phyloP scores from a whole-genome alignment of 92 coral and sea anemone species.

The Heliopora coerulea region DNA sequence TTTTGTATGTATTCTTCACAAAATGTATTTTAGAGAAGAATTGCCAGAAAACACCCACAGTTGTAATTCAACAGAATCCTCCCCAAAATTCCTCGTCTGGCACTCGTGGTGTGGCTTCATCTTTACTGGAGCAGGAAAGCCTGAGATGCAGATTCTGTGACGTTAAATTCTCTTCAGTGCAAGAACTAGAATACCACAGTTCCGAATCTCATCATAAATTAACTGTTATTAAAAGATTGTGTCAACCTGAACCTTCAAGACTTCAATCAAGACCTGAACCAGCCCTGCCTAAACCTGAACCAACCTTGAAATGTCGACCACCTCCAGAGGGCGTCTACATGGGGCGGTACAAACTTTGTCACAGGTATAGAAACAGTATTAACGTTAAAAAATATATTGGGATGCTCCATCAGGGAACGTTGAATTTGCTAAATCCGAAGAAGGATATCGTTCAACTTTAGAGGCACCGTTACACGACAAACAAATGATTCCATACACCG shows the following conservation, averaged over 20 bases:
- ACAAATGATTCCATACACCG: no score
- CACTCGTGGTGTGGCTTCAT: not conserved
- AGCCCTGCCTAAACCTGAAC: not conserved
- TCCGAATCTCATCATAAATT: slow-evolving; percentile 18
- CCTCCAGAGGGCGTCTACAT: slow-evolving; percentile 16
- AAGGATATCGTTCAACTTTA: no score
- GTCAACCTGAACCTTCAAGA: not conserved
- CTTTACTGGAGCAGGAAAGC: not conserved
- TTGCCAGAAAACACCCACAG: not conserved
- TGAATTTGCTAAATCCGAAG: no score
- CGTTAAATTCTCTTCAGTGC: not conserved
- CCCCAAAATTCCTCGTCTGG: not conserved
- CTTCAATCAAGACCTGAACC: no score
- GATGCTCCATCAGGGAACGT: no score
- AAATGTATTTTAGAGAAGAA: not conserved
- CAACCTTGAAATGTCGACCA: not conserved
- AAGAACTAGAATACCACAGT: not conserved
- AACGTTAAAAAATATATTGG: no score
- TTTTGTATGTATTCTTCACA: no score
- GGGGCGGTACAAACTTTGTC: slow-evolving; percentile 35
- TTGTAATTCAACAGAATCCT: not conserved
- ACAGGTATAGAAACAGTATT: slow-evolving; percentile 14
- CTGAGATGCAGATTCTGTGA: slow-evolving; percentile 19
- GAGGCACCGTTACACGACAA: no score
- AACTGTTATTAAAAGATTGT: not conserved